Evolutionary conservation across 2,888 invertebrate species (phyloP).

Genomic region (Apamea epomidion): DNA sequence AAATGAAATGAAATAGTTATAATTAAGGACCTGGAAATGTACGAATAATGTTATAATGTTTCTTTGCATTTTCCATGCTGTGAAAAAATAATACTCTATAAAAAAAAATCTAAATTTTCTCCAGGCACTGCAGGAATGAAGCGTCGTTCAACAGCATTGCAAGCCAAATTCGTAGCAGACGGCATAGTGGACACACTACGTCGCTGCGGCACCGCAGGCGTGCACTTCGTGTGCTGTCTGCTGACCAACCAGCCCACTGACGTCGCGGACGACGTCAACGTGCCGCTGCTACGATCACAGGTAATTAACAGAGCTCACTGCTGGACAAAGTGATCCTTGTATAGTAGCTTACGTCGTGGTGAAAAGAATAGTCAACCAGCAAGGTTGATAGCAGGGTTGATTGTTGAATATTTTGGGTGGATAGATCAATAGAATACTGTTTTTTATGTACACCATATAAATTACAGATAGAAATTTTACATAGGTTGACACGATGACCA

Average conservation of each 20-base stretch:
- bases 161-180: conserved; percentile 94
- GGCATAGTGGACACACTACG: conserved; percentile 97
- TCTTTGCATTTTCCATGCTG: no score
- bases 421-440: no score
- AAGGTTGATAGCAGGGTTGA: no score
- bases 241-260: conserved; percentile 92
- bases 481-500: no score
- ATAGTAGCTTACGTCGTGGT: not conserved
- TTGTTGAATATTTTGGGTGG: no score
- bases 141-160: conserved; percentile 95
- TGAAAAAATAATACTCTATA: not conserved
- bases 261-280: conserved; percentile 92
- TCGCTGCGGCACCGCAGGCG: conserved; percentile 92
- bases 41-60: not conserved
- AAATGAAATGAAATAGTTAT: no score
- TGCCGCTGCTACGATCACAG: conserved; percentile 96
- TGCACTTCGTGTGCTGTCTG: conserved; percentile 97
- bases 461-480: no score
- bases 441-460: no score
- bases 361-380: no score
- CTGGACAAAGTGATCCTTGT: not conserved
- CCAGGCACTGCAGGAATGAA: conserved; percentile 92
- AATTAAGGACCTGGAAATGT: no score
- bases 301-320: conserved; percentile 80
- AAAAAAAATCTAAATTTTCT: not conserved